These are phyloP conservation scores for Progne subis DNA, from an alignment of 2,113 vertebrate genomes.

Conservation along the genomic window DNA sequence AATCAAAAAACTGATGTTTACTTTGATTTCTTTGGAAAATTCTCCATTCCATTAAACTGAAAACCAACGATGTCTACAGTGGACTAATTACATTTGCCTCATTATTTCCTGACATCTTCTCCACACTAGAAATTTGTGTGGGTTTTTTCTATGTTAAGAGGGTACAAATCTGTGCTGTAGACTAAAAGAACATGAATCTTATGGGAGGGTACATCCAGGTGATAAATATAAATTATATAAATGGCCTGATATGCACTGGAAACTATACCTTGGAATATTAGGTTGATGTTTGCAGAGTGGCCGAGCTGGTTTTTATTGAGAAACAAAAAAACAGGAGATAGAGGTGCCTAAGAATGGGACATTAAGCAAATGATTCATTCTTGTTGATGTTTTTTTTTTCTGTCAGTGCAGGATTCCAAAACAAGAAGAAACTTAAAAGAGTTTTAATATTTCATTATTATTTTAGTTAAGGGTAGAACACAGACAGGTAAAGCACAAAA, in stretches of 20 bases:
- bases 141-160: background rate
- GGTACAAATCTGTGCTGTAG: background rate
- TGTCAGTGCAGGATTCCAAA: background rate
- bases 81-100: background rate
- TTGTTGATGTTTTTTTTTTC: background rate
- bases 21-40: background rate
- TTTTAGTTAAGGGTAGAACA: background rate
- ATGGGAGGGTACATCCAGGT: background rate
- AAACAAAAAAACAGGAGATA: background rate
- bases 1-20: background rate
- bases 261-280: background rate
- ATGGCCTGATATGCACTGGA: background rate
- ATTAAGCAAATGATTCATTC: background rate
- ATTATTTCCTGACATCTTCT: background rate
- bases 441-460: background rate
- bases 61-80: background rate
- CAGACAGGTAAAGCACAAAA: background rate
- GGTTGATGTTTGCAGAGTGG: background rate
- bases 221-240: background rate
- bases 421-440: background rate
- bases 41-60: background rate
- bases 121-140: background rate
- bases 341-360: background rate
- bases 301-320: background rate
- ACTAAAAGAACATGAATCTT: background rate